Conservation (phyloP, 1,140 invertebrate species). For the Notospermus geniculatus region DNA sequence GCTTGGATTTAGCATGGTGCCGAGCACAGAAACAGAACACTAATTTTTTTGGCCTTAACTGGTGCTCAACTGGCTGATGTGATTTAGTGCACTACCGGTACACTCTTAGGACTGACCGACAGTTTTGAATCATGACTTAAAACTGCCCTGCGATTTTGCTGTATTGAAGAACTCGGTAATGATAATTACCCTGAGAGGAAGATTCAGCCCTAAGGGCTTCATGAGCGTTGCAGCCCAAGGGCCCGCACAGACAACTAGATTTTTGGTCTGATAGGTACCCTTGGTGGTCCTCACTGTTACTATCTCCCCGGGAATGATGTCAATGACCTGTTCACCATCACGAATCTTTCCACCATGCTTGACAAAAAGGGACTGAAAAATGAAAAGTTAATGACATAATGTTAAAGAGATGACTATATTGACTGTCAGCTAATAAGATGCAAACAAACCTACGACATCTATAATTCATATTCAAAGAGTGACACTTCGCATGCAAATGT, state of each 20-base stretch:
- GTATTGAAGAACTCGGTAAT: too few species aligned
- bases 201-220: constrained; percentile 30
- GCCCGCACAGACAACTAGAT: constrained; percentile 40
- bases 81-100: too few species aligned
- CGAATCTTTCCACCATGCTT: constrained; percentile 40
- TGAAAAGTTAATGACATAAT: constrained; percentile 7
- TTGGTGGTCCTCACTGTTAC: constrained; percentile 37
- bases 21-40: too few species aligned
- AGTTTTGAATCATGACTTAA: too few species aligned
- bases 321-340: constrained; percentile 34
- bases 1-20: too few species aligned
- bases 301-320: constrained; percentile 33
- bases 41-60: too few species aligned
- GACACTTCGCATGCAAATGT: too few species aligned
- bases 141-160: too few species aligned
- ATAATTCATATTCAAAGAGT: too few species aligned
- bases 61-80: too few species aligned
- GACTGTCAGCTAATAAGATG: background rate
- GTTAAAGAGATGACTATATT: background rate
- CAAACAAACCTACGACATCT: too few species aligned
- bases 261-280: constrained; percentile 27
- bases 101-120: too few species aligned
- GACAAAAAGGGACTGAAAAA: constrained; percentile 33
- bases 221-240: constrained; percentile 43
- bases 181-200: constrained; percentile 40